Percentiles rank a stretch among this genome's conserved stretches.
phyloP scores from a whole-genome alignment of 1,140 invertebrate genomes.

The Anthonomus grandis region DNA sequence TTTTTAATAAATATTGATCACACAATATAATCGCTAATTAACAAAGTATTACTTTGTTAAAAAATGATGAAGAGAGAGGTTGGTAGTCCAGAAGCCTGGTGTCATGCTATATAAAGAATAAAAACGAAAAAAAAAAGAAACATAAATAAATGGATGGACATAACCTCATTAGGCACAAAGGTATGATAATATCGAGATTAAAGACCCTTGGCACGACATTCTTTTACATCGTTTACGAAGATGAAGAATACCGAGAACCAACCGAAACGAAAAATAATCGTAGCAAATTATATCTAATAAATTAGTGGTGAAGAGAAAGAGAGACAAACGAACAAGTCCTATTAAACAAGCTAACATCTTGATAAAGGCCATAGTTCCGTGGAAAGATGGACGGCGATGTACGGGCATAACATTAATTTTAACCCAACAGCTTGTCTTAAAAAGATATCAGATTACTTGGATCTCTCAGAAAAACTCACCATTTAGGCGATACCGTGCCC shows the following conservation, averaged over 20 bases:
- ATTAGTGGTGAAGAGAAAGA: conserved; percentile 14
- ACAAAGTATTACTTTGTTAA: too few relatives aligned
- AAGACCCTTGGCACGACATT: too few relatives aligned
- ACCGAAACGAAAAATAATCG: conserved; percentile 22
- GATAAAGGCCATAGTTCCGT: conserved; percentile 45
- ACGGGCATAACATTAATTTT: conserved; percentile 49
- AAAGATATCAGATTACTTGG: conserved; percentile 47
- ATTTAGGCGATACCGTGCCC: conserved; percentile 35
- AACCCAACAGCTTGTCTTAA: conserved; percentile 44
- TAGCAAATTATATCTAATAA: conserved; percentile 27
- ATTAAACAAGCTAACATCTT: conserved; percentile 50
- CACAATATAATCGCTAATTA: too few relatives aligned
- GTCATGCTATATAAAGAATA: too few relatives aligned
- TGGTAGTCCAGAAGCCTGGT: too few relatives aligned
- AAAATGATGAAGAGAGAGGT: too few relatives aligned
- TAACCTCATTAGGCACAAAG: too few relatives aligned
- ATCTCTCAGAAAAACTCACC: conserved; percentile 43
- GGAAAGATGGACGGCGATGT: conserved; percentile 45
- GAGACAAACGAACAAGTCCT: conserved; percentile 40
- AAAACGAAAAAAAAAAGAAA: too few relatives aligned
- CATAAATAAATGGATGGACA: too few relatives aligned
- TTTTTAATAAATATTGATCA: too few relatives aligned
- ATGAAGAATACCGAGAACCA: conserved; percentile 17
- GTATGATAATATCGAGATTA: too few relatives aligned
- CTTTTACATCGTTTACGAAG: too few relatives aligned